Evolutionary conservation across 1,140 invertebrate genomes (phyloP), one percentile per base, ranked within the genome.

Genomic region (Nymphalis io): DNA sequence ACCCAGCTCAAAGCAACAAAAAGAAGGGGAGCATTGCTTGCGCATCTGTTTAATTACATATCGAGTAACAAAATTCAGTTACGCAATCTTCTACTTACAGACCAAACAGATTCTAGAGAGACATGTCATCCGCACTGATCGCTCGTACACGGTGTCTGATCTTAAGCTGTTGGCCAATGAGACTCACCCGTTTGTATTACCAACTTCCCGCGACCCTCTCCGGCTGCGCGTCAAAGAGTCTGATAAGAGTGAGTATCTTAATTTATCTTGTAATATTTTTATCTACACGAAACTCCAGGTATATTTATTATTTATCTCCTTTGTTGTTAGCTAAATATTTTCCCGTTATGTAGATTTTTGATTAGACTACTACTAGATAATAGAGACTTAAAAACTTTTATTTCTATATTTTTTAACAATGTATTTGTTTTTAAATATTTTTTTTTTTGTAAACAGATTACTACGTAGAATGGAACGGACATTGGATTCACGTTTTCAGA

Each of bases 401-500:
- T n/a, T n/a, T n/a, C n/a, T n/a, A n/a, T n/a, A n/a, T n/a, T n/a
- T n/a, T n/a, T n/a, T n/a, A n/a, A n/a, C n/a, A 21, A 21, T 51
- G 18, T 40, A 3, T 20, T 33, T 59, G 40, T 38, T 18, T 59
- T 60, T 27, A 20, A 40, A 15, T 40, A 53, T 55, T 40, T 42
- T 53, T 8, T 46, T 46, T 15, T 55, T 64, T 55, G 15, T 21
- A 18, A 18, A 71, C 92, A 96, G 96, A 95, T 81, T 97, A 97
- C 89, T 94, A 94, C 72, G 93, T 98, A 55, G 94, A 95, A 82
- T 98, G 97, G 97, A 95, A 96, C 74, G 95, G 95, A 23, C 93
- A 95, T 81, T 94, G 93, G 92, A 96, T 98, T 66, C 94, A 94
- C 67, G 96, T 98, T n/a, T 95, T 96, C 80, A 93, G 96, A 70